Base-by-base conservation (phyloP, 2,797 vertebrate genomes). In the Rhynchonycteris naso region DNA sequence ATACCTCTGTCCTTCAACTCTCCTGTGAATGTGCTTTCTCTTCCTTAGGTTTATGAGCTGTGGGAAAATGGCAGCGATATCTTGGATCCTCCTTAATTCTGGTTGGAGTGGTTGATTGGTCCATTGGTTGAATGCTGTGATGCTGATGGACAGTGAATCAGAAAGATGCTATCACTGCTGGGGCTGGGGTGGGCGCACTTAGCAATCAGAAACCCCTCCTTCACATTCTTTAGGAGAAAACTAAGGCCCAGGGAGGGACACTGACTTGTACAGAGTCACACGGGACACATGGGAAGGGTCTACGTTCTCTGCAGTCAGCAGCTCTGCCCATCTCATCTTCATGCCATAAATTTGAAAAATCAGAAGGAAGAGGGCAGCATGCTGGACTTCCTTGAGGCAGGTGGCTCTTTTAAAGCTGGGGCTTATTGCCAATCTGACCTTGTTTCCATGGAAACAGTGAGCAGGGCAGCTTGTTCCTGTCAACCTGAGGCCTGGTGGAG, bases 391-490 rank as follows among this genome's bases (percentile, higher is more conserved):
- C 76, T 88, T 28, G 81, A 83, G 92, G 66, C 96, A 97, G 97
- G 96, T 96, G 97, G 92, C 90, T 94, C 88, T 92, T 95, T 96
- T 96, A 96, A 97, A 96, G 82, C 84, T 9, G 5, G 72, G 43
- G 85, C 85, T 88, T 93, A 58, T 90, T 94, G 79, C 96, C 93
- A 92, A 14, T 72, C 92, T 86, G 94, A 96, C 93, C 96, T 95
- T 15, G 95, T 97, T 97, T 93, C 97, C 96, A 96, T 96, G 93
- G 97, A 90, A 83, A 82, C 97, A 97, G 85, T 85, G 93, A 76
- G 94, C 58, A 10, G 69, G 94, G 94, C 96, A 94, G 97, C 96
- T 94, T 96, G 95, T 96, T 95, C 92, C 92, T 91, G 54, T 97
- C 95, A 88, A 56, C 92, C 91, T 52, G 82, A 90, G 88, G 86